Evolutionary conservation across 1,140 invertebrate genomes (phyloP), one percentile per base, ranked within the genome.

Genomic region (Drosophila erecta): DNA sequence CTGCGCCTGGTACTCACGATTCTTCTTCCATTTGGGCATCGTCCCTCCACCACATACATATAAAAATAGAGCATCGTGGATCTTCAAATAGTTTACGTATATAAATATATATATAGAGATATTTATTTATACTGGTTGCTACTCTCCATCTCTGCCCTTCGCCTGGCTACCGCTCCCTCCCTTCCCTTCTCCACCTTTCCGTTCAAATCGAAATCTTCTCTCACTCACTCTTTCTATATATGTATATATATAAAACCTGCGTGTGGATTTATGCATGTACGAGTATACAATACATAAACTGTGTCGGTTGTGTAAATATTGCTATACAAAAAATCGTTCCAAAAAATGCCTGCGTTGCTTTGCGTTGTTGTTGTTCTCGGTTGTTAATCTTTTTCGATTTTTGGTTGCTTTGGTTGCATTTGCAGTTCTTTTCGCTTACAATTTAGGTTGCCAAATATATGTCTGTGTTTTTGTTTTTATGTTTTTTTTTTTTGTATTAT

Each of bases 21-120:
- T 20, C 40, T 15, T 17, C 44, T 67, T 69, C 50, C 70, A 62
- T 58, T 53, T 60, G 69, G 44, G 60, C 41, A 57, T 62, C 46
- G 71, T 58, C 67, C 62, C 77, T 64, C 17, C 50, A 72, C 78
- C 77, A 78, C 24, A 27, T 6, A 27, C 8, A 30, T 74, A 87
- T 79, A 87, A 79, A 87, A 89, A 86, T 86, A 89, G 79, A 87
- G 84, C 83, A 83, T 72, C 66, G 73, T 66, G 75, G 65, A 89
- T 81, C 81, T 87, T 84, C 83, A 87, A 89, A 89, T 89, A 89
- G 84, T 87, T 83, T 73, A 79, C 84, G 79, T 87, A 86, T 87
- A 86, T 57, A 76, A 76, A 78, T 62, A 86, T 86, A 86, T 86
- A 86, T 58, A 77, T 59, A 62, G 58, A 80, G 59, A 60, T 74